Evolutionary conservation across 2,113 vertebrate genomes (phyloP).

Genomic region (Cyprinodon variegatus): DNA sequence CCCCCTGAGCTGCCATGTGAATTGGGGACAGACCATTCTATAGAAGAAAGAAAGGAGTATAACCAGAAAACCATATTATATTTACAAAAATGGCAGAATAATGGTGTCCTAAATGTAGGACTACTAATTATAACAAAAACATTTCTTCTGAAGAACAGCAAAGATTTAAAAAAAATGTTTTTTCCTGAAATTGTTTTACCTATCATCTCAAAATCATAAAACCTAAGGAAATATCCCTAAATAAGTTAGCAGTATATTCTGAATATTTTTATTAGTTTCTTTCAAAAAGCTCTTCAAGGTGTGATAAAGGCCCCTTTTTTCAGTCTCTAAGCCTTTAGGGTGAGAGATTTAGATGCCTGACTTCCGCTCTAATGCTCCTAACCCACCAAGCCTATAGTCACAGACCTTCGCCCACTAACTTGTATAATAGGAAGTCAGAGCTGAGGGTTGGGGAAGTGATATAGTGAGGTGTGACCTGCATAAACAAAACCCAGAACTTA

Average conservation of each 20-base stretch:
- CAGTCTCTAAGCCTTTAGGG: not conserved
- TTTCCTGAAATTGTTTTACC: too few relatives aligned
- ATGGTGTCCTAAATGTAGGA: too few relatives aligned
- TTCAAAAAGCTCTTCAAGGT: not conserved
- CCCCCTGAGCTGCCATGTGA: constrained; percentile 98
- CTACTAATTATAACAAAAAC: too few relatives aligned
- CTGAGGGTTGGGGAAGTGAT: not conserved
- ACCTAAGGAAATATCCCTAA: not conserved
- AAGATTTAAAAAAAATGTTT: too few relatives aligned
- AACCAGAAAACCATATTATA: too few relatives aligned
- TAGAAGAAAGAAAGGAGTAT: not conserved
- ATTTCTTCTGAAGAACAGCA: too few relatives aligned
- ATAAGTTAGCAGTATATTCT: not conserved
- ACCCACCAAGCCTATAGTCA: not conserved
- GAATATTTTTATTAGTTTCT: not conserved
- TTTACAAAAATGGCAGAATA: too few relatives aligned
- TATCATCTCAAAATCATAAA: not conserved
- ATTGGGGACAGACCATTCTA: constrained; percentile 97
- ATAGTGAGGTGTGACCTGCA: not conserved
- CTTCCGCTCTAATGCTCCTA: not conserved
- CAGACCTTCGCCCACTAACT: not conserved
- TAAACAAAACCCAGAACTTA: not conserved
- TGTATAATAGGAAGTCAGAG: not conserved
- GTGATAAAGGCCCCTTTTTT: not conserved
- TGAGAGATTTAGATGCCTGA: not conserved